A percentile compares a stretch with the other conserved stretches of the same genome.
Conservation (phyloP, 2,888 invertebrate species). For the Chelonus formosanus region DNA sequence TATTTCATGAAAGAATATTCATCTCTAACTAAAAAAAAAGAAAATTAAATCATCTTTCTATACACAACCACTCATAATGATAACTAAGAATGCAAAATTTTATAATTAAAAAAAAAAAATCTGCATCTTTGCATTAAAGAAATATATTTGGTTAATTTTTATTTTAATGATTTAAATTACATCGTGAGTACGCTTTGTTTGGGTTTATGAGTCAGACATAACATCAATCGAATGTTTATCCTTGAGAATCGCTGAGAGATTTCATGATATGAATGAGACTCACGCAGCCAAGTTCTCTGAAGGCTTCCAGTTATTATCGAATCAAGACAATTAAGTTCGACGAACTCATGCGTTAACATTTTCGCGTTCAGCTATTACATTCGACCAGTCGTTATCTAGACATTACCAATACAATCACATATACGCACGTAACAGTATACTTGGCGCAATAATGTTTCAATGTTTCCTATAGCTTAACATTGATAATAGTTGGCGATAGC, state of each 20-base stretch:
- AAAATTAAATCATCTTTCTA: too few relatives aligned
- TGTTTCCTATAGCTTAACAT: constrained; percentile 1
- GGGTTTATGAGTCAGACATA: constrained; percentile 1
- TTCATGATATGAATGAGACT: constrained; percentile 21
- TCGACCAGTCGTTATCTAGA: constrained; percentile 3
- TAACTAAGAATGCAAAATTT: too few relatives aligned
- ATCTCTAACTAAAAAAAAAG: too few relatives aligned
- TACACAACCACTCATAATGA: too few relatives aligned
- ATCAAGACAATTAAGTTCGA: constrained; percentile 42
- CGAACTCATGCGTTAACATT: constrained; percentile 32
- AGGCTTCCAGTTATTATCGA: constrained; percentile 27
- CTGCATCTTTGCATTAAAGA: not conserved
- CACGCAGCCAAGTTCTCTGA: constrained; percentile 39
- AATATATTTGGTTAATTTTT: not conserved
- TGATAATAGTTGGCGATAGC: constrained; percentile 21
- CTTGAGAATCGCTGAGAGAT: constrained; percentile 3
- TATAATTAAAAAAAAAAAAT: not conserved
- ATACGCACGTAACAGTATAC: not conserved
- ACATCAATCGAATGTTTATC: too few relatives aligned
- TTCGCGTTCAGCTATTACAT: not conserved
- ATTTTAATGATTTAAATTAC: not conserved
- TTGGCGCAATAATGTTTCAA: not conserved
- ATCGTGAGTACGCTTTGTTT: too few relatives aligned
- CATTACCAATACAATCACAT: not conserved
- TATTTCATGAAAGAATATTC: too few relatives aligned